A percentile compares a stretch with the other conserved stretches of the same genome.
Evolutionary conservation across 2,888 invertebrate species (phyloP).

Genomic region (Tetragonula carbonaria): DNA sequence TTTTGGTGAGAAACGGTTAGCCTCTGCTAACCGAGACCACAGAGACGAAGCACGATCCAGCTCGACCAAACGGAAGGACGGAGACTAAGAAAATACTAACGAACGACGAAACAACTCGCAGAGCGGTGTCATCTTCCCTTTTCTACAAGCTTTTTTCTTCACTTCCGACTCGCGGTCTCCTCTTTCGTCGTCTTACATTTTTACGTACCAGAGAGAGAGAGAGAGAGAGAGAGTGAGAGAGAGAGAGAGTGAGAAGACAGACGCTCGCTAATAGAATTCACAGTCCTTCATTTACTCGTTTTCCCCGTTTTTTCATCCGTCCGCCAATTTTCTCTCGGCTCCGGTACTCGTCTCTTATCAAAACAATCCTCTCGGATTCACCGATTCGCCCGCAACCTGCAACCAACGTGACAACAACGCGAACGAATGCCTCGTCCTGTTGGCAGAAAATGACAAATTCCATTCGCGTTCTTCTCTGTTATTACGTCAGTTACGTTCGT

Average conservation of each 20-base stretch:
- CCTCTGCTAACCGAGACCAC: conserved; percentile 70
- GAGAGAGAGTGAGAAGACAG: conserved; percentile 32
- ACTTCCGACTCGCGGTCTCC: conserved; percentile 21
- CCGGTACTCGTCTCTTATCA: conserved; percentile 54
- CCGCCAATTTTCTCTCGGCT: conserved; percentile 69
- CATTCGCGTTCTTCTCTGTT: conserved; percentile 2
- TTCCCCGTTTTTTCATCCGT: conserved; percentile 63
- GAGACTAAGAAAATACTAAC: conserved; percentile 72
- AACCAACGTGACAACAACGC: conserved; percentile 22
- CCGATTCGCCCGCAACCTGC: neutral
- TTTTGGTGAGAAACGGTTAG: conserved; percentile 59
- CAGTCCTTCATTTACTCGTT: conserved; percentile 76
- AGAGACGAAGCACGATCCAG: conserved; percentile 74
- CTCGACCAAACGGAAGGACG: conserved; percentile 54
- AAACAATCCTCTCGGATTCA: conserved; percentile 28
- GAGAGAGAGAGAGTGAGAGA: neutral
- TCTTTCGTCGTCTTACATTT: conserved; percentile 59
- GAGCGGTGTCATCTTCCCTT: conserved; percentile 65
- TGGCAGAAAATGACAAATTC: conserved; percentile 44
- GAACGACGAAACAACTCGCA: conserved; percentile 52
- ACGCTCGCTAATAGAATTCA: conserved; percentile 78
- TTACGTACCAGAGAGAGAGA: conserved; percentile 32
- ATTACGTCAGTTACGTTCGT: conserved; percentile 17
- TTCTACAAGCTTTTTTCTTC: conserved; percentile 22
- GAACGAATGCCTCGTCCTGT: neutral